Evolutionary conservation across 1,140 invertebrate species (phyloP).

Genomic region (Lineus longissimus): DNA sequence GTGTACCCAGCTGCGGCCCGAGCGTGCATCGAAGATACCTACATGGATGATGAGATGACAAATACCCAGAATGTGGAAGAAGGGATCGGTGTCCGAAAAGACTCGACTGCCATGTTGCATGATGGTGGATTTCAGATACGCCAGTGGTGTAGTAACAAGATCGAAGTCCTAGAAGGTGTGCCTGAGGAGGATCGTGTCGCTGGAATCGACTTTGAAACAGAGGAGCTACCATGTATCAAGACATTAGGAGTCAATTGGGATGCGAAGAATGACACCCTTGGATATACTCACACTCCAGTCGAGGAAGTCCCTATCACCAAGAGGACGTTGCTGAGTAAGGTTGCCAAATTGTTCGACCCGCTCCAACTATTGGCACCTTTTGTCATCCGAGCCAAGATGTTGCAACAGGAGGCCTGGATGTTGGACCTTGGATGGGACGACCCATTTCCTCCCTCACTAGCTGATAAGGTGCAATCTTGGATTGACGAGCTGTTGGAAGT

Average conservation of each 20-base stretch:
- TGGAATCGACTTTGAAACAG: background rate
- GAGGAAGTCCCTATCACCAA: background rate
- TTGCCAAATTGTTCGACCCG: background rate
- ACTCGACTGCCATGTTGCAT: background rate
- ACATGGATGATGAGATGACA: background rate
- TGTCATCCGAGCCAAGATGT: background rate
- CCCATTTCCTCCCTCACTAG: background rate
- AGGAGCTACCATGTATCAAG: background rate
- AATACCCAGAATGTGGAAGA: background rate
- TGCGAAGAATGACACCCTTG: background rate
- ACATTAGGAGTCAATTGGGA: background rate
- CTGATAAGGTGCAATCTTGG: background rate
- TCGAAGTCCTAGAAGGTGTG: background rate
- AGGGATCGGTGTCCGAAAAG: background rate
- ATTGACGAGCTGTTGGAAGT: background rate
- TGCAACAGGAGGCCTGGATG: background rate
- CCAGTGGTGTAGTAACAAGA: background rate
- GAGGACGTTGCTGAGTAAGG: background rate
- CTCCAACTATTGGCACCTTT: background rate
- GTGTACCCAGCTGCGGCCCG: background rate
- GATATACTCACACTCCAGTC: background rate
- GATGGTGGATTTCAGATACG: background rate
- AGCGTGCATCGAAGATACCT: background rate
- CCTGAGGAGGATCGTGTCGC: background rate
- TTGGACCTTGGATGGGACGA: background rate